Evolutionary conservation across 53 echinoderm and acorn worm species (phyloP).

Genomic region (Holothuria leucospilota): DNA sequence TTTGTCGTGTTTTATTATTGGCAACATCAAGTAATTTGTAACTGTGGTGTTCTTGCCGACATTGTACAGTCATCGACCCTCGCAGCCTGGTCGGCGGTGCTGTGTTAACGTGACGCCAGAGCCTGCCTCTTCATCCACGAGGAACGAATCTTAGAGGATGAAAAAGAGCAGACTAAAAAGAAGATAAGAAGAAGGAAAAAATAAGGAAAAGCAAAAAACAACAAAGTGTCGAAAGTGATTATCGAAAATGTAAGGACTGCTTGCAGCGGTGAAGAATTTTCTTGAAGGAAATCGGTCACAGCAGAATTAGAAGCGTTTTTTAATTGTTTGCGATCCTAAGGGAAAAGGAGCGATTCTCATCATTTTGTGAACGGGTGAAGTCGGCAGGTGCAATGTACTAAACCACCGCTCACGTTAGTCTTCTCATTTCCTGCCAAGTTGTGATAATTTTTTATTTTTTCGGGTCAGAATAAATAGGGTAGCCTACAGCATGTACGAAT

Average conservation of each 20-base stretch:
- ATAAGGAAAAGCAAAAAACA: not conserved
- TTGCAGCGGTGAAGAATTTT: slow-evolving; percentile 29
- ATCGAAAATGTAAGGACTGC: slow-evolving; percentile 3
- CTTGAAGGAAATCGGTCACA: slow-evolving; percentile 24
- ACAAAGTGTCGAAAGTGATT: slow-evolving; percentile 37
- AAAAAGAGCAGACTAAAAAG: too few species aligned
- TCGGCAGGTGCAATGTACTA: slow-evolving; percentile 39
- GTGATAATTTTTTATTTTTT: slow-evolving; percentile 6
- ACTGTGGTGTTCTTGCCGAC: too few species aligned
- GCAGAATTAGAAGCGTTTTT: slow-evolving; percentile 32
- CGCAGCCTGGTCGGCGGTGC: too few species aligned
- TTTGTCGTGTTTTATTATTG: too few species aligned
- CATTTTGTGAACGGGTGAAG: slow-evolving; percentile 4
- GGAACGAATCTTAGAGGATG: too few species aligned
- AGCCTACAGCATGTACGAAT: slow-evolving; percentile 20
- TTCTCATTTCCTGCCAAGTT: slow-evolving; percentile 30
- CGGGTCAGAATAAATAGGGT: slow-evolving; percentile 23
- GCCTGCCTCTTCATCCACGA: too few species aligned
- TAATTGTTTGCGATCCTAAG: slow-evolving; percentile 35
- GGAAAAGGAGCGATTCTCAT: slow-evolving; percentile 20
- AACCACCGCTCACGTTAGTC: slow-evolving; percentile 25
- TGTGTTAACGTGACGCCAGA: too few species aligned
- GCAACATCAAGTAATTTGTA: too few species aligned
- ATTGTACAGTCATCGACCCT: too few species aligned
- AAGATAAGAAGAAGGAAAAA: not conserved